Evolutionary conservation across 2,888 invertebrate species (phyloP).

Genomic region (Conops quadrifasciatus): DNA sequence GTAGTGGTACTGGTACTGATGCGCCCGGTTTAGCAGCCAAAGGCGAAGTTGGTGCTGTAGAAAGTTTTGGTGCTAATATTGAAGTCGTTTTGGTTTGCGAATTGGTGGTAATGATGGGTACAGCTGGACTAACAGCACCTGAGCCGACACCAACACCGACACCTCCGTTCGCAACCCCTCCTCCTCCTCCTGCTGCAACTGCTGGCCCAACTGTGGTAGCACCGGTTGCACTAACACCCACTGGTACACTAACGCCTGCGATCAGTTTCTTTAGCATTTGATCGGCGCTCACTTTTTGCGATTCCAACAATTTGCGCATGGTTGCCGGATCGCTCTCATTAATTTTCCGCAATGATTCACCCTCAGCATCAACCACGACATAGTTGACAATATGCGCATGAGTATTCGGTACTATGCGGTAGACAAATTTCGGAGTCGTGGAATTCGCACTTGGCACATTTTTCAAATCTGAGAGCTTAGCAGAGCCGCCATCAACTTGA

Average conservation of each 20-base stretch:
- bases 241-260: conserved; percentile 46
- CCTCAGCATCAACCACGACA: conserved; percentile 59
- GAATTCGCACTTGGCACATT: conserved; percentile 34
- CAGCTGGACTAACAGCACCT: background rate
- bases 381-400: conserved; percentile 63
- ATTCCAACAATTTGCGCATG: conserved; percentile 56
- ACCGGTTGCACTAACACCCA: conserved; percentile 34
- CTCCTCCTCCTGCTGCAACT: background rate
- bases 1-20: background rate
- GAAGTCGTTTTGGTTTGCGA: background rate
- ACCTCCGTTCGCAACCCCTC: background rate
- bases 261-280: conserved; percentile 58
- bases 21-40: background rate
- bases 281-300: conserved; percentile 59
- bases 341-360: conserved; percentile 58
- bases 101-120: background rate
- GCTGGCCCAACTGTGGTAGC: background rate
- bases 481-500: conserved; percentile 57
- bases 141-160: background rate
- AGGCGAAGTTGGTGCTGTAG: background rate
- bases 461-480: conserved; percentile 54
- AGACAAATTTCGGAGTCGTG: conserved; percentile 49
- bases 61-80: too few species aligned
- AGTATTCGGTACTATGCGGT: conserved; percentile 61
- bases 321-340: conserved; percentile 57